Evolutionary conservation across 2,888 invertebrate species (phyloP), one percentile per base, ranked within the genome.

Genomic region (Caenorhabditis uteleia): DNA sequence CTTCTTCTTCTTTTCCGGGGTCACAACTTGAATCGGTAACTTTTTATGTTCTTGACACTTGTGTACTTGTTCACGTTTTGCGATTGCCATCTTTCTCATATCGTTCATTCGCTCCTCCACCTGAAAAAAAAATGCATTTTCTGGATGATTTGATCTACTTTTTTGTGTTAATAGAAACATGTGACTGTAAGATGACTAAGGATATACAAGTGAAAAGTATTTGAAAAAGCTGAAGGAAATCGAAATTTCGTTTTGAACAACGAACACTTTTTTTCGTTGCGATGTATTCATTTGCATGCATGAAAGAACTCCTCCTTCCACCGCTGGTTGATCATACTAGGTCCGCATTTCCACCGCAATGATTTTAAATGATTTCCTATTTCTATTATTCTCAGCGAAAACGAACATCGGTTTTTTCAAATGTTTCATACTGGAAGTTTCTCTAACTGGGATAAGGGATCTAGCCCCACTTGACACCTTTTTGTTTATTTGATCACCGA

Each of bases 61-160:
- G 46, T 65, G 68, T 18, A 80, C 60, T 10, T 74, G 77, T 40
- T 82, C 79, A 5, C 78, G 64, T 43, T 75, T 66, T 1, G 81
- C 75, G 18, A 74, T 90, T 85, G 93, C 93, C 93, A 94, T 93
- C 79, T 90, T 86, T 83, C 91, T 91, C 2, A 95, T 92, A 86
- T 95, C 95, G 84, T 93, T 93, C 77, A 95, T 92, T 77, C 93
- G 88, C 87, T 93, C 91, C 43, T 93, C 87, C 68, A 93, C 92
- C 91, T 93, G 84, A 20, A 78, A 60, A 26, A 42, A 27, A 14
- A 3, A n/a, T 25, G 21, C 43, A 23, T 42, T 31, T 16, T 5
- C 39, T 55, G 16, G 14, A 25, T 12, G 36, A n/a, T n/a, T n/a
- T n/a, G n/a, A n/a, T n/a, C n/a, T n/a, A n/a, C n/a, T n/a, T n/a